Conservation (phyloP, 2,113 vertebrate species). For the Rhinoderma darwinii region DNA sequence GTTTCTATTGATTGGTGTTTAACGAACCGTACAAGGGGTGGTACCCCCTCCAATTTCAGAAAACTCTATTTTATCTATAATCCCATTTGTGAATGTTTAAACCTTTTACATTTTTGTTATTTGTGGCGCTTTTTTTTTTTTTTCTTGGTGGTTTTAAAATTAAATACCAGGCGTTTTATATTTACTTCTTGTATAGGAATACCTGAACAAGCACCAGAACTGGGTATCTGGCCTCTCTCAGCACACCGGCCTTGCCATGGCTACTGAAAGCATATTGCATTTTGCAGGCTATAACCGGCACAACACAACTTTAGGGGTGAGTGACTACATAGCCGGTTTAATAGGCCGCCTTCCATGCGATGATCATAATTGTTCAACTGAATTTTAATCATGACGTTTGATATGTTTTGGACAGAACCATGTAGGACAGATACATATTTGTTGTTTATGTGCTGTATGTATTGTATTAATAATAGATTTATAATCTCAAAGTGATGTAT, state of each 20-base stretch:
- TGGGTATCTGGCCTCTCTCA: conserved; percentile 94
- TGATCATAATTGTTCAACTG: neutral
- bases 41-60: too few species aligned
- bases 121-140: too few species aligned
- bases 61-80: too few species aligned
- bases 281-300: conserved; percentile 94
- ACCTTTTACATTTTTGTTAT: too few species aligned
- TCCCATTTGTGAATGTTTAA: too few species aligned
- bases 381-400: neutral
- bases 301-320: conserved; percentile 92
- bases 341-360: neutral
- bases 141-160: too few species aligned
- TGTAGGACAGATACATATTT: neutral
- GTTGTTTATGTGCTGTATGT: neutral
- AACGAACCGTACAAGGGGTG: too few species aligned
- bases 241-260: conserved; percentile 96
- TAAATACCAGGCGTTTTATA: neutral
- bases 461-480: neutral
- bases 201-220: conserved; percentile 95
- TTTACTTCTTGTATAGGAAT: conserved; percentile 76
- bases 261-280: conserved; percentile 93
- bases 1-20: too few species aligned
- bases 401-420: neutral
- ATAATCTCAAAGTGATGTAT: neutral
- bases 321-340: conserved; percentile 62